Evolutionary conservation across 2,113 vertebrate genomes (phyloP), one percentile per base, ranked within the genome.

Genomic region (Chrysemys picta): DNA sequence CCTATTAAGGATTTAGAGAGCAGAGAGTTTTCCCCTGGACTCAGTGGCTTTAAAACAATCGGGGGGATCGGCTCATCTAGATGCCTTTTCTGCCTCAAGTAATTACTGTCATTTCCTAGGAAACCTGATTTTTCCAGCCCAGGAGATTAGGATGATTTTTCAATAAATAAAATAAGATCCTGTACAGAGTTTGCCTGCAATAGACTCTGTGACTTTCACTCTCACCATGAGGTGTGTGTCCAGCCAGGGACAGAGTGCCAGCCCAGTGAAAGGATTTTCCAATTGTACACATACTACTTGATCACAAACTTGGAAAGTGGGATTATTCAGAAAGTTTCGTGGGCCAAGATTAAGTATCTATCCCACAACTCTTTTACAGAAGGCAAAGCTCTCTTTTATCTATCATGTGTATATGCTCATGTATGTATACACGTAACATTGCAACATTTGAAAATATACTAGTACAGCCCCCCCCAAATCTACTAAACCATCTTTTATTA

Each of bases 1-100:
- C 98, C 98, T 97, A 98, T 98, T 97, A 98, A 98, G 96, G 98
- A 96, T 93, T 98, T 98, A 97, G 97, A 92, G 96, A 97, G 97
- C 94, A 94, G 96, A 96, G 98, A 96, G 93, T 87, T 91, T 95
- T 95, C 82, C 92, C 17, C 72, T 3, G 85, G 53, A 91, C 91
- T 94, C 83, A 42, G 88, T 91, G 82, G 86, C 81, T 95, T 90
- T 97, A 89, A 97, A 96, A 96, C 96, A 96, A 86, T 97, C 88
- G 10, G 75, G 85, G 85, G 85, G 54, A 85, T 87, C 72, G 91
- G 80, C 95, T 97, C 90, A 45, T 79, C 90, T 91, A 69, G 76
- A 93, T 92, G 96, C 91, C 95, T 97, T 95, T 96, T 96, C 95
- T 96, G 90, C 87, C 57, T 53, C 89, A 3, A 65, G 95, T 87